These are phyloP conservation scores for Pteropus rufus DNA, from an alignment of 2,797 vertebrate genomes.

Conservation along the genomic window DNA sequence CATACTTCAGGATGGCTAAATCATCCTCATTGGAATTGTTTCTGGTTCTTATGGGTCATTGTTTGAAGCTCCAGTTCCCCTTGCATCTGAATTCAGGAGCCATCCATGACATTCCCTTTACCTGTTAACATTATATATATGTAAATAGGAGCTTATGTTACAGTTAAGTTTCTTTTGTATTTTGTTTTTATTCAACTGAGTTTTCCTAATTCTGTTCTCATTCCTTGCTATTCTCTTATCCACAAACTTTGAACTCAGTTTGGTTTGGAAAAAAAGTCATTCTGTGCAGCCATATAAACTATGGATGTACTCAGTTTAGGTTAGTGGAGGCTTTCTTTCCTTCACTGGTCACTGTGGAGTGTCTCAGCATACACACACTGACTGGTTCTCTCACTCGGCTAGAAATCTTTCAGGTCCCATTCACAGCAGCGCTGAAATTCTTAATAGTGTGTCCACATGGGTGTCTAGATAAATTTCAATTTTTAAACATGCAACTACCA, in stretches of 20 bases:
- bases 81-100: conserved; percentile 30
- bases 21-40: conserved; percentile 17
- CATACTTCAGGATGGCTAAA: conserved; percentile 29
- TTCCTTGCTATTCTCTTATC: not conserved
- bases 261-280: not conserved
- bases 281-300: not conserved
- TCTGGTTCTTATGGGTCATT: conserved; percentile 18
- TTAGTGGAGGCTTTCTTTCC: not conserved
- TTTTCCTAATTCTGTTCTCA: not conserved
- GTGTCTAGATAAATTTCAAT: not conserved
- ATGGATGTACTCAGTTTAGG: not conserved
- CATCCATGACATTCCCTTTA: not conserved
- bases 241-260: not conserved
- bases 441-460: not conserved
- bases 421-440: not conserved
- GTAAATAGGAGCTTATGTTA: not conserved
- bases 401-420: not conserved
- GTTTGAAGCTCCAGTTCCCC: not conserved
- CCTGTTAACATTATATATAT: not conserved
- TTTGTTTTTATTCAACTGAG: not conserved
- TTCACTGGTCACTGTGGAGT: not conserved
- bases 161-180: not conserved
- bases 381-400: not conserved
- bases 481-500: not conserved
- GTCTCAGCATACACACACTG: not conserved